Base-by-base conservation (phyloP, 2,113 vertebrate genomes). In the Tragelaphus buxtoni region DNA sequence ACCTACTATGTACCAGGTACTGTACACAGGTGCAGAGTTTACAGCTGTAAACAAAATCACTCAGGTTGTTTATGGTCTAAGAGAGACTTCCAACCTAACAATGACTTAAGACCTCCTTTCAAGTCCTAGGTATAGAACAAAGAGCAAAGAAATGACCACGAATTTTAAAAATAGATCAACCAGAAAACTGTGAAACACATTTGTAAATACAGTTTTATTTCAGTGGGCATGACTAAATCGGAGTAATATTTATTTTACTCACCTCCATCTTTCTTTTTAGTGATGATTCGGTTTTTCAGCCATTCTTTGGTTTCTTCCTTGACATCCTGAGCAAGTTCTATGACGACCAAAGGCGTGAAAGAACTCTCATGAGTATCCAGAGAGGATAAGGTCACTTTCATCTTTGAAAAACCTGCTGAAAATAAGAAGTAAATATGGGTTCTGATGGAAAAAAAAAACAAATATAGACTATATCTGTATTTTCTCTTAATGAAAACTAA, bases 181-280 rank as follows among this genome's bases (percentile, higher is more conserved):
- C 9, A 60, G 45, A 79, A 90, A 95, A 60, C 18, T 63, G 13
- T 76, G 56, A 94, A 61, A 58, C 8, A 81, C 2, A 18, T 85
- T 42, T 83, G 51, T 16, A 58, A 88, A 96, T 20, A 47, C 4
- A 61, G 4, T 30, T 91, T 95, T 55, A 65, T 56, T 58, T 26
- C 69, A 69, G 35, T 42, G 1, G 49, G 6, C 39, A 45, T 8
- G 24, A 26, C 45, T 45, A 45, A 56, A 18, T 56, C 45, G 20
- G 3, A 84, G 2, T 85, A 26, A 4, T 47, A 85, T 9, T 39
- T 39, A 82, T 10, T 82, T 69, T 8, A 97, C 98, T 98, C 97
- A 99, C 99, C 99, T 98, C 99, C 99, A 91, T 99, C 98, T 89
- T 98, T 98, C 92, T 99, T 99, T 84, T 98, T 98, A 95, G 99